These are phyloP conservation scores for Alsophila aescularia DNA, from an alignment of 2,888 invertebrate species.

Conservation along the genomic window DNA sequence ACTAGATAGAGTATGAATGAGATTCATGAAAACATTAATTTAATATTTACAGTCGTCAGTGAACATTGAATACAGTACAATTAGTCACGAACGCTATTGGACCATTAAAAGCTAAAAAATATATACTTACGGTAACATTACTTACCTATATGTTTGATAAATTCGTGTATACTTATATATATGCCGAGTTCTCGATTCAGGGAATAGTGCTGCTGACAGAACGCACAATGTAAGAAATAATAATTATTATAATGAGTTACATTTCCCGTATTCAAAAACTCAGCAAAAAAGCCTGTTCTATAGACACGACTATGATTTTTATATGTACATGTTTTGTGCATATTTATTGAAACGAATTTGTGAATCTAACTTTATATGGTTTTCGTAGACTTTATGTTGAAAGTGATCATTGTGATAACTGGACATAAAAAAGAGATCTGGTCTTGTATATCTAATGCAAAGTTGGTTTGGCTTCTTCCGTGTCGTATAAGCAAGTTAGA, in stretches of 20 bases:
- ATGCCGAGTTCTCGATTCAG: conserved; percentile 24
- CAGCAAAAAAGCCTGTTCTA: conserved; percentile 9
- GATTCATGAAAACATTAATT: conserved; percentile 29
- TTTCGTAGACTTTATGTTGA: too few relatives aligned
- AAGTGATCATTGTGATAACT: too few relatives aligned
- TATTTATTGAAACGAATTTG: too few relatives aligned
- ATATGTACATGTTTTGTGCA: conserved; percentile 1
- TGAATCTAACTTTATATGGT: too few relatives aligned
- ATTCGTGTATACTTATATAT: conserved; percentile 38
- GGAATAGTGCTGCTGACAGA: neutral
- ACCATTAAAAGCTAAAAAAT: conserved; percentile 54
- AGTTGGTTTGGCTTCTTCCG: neutral
- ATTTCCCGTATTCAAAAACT: conserved; percentile 24
- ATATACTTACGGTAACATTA: conserved; percentile 28
- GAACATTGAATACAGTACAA: conserved; percentile 26
- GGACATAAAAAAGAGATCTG: too few relatives aligned
- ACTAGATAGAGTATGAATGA: conserved; percentile 37
- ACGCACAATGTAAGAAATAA: neutral
- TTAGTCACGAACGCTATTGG: conserved; percentile 40
- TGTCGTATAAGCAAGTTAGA: neutral
- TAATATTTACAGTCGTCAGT: conserved; percentile 33
- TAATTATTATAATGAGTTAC: conserved; percentile 8
- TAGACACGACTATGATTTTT: neutral
- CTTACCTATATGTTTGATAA: conserved; percentile 32
- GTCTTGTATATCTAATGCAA: neutral